Conservation (phyloP, 2,113 vertebrate genomes). For the Stigmatopora nigra region DNA sequence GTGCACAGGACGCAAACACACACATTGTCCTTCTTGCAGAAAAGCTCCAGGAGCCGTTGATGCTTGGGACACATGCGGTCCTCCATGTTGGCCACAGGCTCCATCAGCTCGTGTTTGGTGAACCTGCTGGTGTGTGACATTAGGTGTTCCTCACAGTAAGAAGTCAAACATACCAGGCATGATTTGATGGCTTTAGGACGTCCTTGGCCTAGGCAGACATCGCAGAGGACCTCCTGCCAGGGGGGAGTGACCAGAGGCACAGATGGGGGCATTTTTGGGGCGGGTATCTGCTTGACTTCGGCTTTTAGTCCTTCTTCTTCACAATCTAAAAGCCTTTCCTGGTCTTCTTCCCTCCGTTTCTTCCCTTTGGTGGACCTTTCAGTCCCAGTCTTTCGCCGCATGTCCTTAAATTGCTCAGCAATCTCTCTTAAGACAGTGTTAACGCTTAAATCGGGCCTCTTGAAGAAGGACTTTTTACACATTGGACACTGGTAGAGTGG, state of each 20-base stretch:
- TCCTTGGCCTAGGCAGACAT: conserved; percentile 65
- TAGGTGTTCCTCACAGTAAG: conserved; percentile 75
- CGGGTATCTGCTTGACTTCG: conserved; percentile 20
- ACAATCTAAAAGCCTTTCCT: conserved; percentile 50
- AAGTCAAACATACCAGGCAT: conserved; percentile 73
- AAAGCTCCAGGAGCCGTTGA: conserved; percentile 71
- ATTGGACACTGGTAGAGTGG: conserved; percentile 70
- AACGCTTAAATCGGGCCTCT: conserved; percentile 68
- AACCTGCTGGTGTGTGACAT: conserved; percentile 62
- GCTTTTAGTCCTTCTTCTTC: conserved; percentile 28
- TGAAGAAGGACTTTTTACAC: conserved; percentile 73
- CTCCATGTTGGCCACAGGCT: conserved; percentile 68
- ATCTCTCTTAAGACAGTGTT: conserved; percentile 73
- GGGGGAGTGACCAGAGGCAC: background rate
- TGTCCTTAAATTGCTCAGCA: conserved; percentile 71
- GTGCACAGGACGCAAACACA: conserved; percentile 74
- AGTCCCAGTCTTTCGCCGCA: conserved; percentile 37
- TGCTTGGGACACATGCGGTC: conserved; percentile 72
- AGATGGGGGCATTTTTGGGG: conserved; percentile 8
- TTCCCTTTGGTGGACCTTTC: conserved; percentile 20
- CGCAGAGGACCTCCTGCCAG: conserved; percentile 69
- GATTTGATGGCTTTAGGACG: conserved; percentile 66
- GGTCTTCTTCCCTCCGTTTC: conserved; percentile 42
- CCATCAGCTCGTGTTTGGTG: conserved; percentile 73
- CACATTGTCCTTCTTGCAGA: conserved; percentile 72